A percentile compares a stretch with the other conserved stretches of the same genome.
Conservation (phyloP, 2,797 vertebrate species). For the Myotis myotis region DNA sequence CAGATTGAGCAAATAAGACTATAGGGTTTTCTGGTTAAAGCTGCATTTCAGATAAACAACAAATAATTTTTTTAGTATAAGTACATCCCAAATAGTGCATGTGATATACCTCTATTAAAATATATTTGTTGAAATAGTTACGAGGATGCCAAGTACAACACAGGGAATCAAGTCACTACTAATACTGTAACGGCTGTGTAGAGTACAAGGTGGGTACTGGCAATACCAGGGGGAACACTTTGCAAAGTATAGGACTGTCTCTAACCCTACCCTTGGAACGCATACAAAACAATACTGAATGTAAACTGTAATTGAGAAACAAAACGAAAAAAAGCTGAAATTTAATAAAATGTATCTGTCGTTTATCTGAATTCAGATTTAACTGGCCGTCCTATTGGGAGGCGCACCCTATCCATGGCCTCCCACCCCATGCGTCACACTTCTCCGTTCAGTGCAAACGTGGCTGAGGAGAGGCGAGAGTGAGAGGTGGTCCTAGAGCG, state of each 20-base stretch:
- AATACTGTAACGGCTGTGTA: fast-evolving
- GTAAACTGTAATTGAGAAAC: background rate
- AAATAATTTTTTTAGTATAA: background rate
- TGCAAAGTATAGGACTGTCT: background rate
- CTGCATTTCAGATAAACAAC: background rate
- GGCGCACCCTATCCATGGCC: background rate
- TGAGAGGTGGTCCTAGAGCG: background rate
- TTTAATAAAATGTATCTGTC: background rate
- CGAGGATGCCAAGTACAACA: background rate
- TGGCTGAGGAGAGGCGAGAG: background rate
- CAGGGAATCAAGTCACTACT: background rate
- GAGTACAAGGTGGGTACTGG: background rate
- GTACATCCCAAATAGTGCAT: background rate
- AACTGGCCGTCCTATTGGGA: background rate
- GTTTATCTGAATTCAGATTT: background rate
- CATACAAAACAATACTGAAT: background rate
- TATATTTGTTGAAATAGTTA: background rate
- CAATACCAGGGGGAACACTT: background rate
- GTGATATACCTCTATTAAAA: background rate
- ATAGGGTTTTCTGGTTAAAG: background rate
- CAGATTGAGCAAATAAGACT: background rate
- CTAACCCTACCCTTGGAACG: background rate
- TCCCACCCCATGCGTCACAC: fast-evolving
- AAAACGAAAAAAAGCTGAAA: background rate
- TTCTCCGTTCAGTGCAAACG: background rate